Base-by-base conservation (phyloP, 30 jellyfish, hydroid and myxozoan species). In the Sanderia malayensis region DNA sequence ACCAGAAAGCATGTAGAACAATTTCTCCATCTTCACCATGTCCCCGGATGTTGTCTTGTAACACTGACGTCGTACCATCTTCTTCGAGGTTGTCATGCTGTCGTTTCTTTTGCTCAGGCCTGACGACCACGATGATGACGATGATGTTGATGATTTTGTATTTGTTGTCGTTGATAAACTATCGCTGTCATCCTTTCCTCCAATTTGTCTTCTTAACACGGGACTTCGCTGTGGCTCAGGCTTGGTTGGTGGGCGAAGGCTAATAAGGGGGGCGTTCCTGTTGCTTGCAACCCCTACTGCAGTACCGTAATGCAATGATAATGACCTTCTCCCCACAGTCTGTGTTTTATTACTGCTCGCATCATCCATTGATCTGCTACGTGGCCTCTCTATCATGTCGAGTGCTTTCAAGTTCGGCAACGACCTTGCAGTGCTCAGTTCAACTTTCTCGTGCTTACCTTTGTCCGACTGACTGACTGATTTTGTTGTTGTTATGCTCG, bases 211-310 rank as follows among this genome's bases (percentile, higher is more conserved):
- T 13, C 13, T 6, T 4, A 37, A 13, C 13, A 37, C 10, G 52
- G 52, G 13, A 13, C 13, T 37, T 37, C 52, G 52, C 13, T 37
- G 52, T 37, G 52, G 6, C 13, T 37, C 52, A 13, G 52, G 52
- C 52, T 37, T 37, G n/a, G n/a, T n/a, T 13, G 52, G 52, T 37
- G 52, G 52, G 52, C 52, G 52, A 13, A 37, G 52, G 52, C 52
- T 37, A 13, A 37, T 37, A 6, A 37, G 52, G n/a, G n/a, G n/a
- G 52, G 10, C 52, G 52, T 37, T 37, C 13, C 52, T 6, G 13
- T 37, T 37, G 52, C 52, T 37, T 6, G 52, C 6, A n/a, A n/a
- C n/a, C n/a, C n/a, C n/a, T n/a, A n/a, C n/a, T n/a, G n/a, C n/a
- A n/a, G n/a, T n/a, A 37, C 10, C 52, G 52, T 37, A 6, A 6